phyloP scores from a whole-genome alignment of 2,113 vertebrate species.

The Panthera tigris region DNA sequence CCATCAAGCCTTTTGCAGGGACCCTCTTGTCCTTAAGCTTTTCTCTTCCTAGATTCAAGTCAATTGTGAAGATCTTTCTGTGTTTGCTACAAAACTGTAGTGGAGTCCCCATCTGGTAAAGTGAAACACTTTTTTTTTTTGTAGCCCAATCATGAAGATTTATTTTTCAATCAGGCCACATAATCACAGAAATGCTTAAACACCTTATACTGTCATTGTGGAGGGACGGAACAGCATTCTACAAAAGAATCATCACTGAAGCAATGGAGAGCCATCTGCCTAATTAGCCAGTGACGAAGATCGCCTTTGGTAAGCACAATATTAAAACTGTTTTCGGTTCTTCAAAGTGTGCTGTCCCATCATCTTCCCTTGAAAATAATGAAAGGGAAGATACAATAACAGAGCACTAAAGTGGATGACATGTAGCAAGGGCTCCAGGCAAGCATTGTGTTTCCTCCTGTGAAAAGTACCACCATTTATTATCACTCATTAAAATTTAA shows the following conservation, averaged over 20 bases:
- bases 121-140: neutral
- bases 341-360: neutral
- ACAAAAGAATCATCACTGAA: neutral
- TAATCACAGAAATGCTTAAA: neutral
- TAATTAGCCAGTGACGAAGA: neutral
- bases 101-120: neutral
- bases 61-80: neutral
- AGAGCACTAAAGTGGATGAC: neutral
- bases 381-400: neutral
- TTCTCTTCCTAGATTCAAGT: neutral
- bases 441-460: constrained; percentile 61
- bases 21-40: neutral
- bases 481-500: constrained; percentile 82
- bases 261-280: neutral
- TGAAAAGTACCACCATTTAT: constrained; percentile 73
- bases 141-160: neutral
- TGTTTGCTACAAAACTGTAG: neutral
- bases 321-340: constrained; percentile 15
- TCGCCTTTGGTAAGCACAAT: neutral
- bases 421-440: constrained; percentile 57
- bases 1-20: neutral
- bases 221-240: neutral
- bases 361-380: constrained; percentile 29
- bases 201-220: neutral
- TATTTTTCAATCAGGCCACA: neutral